Evolutionary conservation across 2,113 vertebrate species (phyloP), one percentile per base, ranked within the genome.

Genomic region (Phylloscopus whistleri): DNA sequence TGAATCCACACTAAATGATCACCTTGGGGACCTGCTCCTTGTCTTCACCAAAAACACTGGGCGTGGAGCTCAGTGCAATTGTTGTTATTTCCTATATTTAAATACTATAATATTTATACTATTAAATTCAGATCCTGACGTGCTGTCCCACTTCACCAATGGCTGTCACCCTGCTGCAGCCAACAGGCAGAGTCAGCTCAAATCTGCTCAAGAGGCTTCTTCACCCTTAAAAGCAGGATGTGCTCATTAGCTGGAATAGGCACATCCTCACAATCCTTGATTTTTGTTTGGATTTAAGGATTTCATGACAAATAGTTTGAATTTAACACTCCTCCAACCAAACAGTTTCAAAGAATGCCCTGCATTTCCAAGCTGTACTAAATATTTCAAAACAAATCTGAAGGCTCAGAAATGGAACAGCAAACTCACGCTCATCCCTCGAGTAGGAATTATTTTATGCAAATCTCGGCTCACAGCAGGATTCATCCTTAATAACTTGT

Each of bases 401-500:
- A 76, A 68, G 63, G 62, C 37, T 16, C n/a, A 60, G 63, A 83
- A 90, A 44, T 9, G 2, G 30, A 80, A n/a, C 44, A 72, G 52
- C 24, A 85, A 75, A 60, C 30, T 83, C 15, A 1, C 0, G 0
- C 39, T 73, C 63, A 7, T 35, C 39, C 67, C 72, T 63, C 1
- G 37, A 53, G 19, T 1, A 11, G 11, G 16, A 80, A 87, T 39
- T 59, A 48, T 72, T 80, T 86, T 26, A 94, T 62, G 80, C 55
- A 82, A 94, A 95, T 80, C 21, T 37, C 55, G 81, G 76, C 69
- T 86, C 87, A 81, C 94, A 94, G 63, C 63, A 81, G 84, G 84
- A 74, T 15, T 37, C 55, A 55, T 27, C 51, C 53, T 37, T 30
- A 49, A 49, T 80, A 90, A 44, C 37, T 44, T 16, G 6, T 10